A percentile compares a stretch with the other conserved stretches of the same genome.
Conservation (phyloP, 2,113 vertebrate genomes). For the Gracilinanus agilis region DNA sequence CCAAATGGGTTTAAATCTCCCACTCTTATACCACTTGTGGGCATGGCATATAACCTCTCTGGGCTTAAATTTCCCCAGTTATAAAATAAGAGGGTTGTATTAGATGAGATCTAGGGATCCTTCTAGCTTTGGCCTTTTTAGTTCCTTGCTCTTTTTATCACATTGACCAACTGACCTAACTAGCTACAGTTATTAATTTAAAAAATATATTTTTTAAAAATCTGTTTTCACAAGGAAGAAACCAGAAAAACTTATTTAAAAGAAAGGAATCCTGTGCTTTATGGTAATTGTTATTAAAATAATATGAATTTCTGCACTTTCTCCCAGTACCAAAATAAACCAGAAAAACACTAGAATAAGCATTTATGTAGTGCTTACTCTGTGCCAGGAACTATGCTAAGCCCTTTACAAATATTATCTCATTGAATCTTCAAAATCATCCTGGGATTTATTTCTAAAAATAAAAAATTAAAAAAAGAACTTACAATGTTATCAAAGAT, state of each 20-base stretch:
- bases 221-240: constrained; percentile 52
- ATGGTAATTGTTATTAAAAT: background rate
- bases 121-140: background rate
- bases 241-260: constrained; percentile 40
- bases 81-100: background rate
- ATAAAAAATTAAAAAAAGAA: too few species aligned
- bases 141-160: constrained; percentile 30
- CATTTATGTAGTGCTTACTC: background rate
- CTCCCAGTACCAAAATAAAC: background rate
- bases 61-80: background rate
- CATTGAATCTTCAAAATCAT: background rate
- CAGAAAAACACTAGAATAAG: background rate
- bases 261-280: constrained; percentile 34
- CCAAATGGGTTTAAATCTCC: background rate
- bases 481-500: too few species aligned
- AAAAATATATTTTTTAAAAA: constrained; percentile 49
- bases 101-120: background rate
- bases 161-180: constrained; percentile 44
- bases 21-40: background rate
- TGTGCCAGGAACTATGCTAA: background rate
- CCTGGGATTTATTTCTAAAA: too few species aligned
- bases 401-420: background rate
- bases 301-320: background rate
- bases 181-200: constrained; percentile 48
- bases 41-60: background rate